A percentile compares a stretch with the other conserved stretches of the same genome.
phyloP scores from a whole-genome alignment of 2,113 vertebrate genomes.

The Myotis lucifugus region DNA sequence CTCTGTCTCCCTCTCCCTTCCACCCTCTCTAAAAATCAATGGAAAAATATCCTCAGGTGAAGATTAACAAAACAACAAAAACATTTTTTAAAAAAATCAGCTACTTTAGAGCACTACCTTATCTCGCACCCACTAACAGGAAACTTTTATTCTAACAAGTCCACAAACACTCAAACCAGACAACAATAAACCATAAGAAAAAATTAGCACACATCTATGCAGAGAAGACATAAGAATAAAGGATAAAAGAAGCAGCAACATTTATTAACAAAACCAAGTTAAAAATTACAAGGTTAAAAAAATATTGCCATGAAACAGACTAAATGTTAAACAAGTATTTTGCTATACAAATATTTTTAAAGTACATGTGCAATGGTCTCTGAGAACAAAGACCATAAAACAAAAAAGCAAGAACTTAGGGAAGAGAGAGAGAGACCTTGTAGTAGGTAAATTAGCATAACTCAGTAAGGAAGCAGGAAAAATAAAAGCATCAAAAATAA shows the following conservation, averaged over 20 bases:
- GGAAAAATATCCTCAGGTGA: too few species aligned
- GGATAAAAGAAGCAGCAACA: background rate
- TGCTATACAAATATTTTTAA: background rate
- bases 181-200: background rate
- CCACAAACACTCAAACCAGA: background rate
- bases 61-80: too few species aligned
- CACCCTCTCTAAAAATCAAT: too few species aligned
- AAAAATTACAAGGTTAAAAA: background rate
- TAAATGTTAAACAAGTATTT: background rate
- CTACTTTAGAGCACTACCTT: background rate
- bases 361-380: background rate
- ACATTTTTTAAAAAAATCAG: background rate
- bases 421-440: background rate
- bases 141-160: background rate
- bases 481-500: background rate
- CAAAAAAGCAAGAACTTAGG: background rate
- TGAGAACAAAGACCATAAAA: background rate
- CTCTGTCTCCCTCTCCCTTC: too few species aligned
- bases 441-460: background rate
- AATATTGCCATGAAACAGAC: background rate
- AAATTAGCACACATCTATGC: background rate
- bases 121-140: background rate
- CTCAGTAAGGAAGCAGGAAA: background rate
- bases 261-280: background rate
- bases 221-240: conserved; percentile 26